These are phyloP conservation scores for Pomacea canaliculata DNA, from an alignment of 2,888 invertebrate genomes.

Conservation along the genomic window DNA sequence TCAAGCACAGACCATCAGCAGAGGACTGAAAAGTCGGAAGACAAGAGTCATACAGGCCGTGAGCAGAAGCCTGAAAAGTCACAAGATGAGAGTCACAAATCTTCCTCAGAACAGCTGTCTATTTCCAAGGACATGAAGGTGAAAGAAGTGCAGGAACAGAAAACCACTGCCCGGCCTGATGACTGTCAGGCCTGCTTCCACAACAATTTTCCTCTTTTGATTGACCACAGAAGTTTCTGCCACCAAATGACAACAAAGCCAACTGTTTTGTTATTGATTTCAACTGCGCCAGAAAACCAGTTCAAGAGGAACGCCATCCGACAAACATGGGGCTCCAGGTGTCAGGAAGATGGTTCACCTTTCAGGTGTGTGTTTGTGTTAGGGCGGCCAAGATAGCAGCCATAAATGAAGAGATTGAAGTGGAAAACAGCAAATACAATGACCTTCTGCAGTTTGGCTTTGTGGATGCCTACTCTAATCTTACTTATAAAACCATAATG, in stretches of 20 bases:
- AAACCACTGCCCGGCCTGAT: slow-evolving; percentile 29
- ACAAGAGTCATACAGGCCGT: no score
- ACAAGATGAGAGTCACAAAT: no score
- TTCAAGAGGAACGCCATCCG: slow-evolving; percentile 42
- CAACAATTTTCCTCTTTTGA: slow-evolving; percentile 35
- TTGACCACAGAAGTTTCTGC: slow-evolving; percentile 39
- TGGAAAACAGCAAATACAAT: slow-evolving; percentile 38
- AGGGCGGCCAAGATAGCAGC: slow-evolving; percentile 26
- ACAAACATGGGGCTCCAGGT: slow-evolving; percentile 47
- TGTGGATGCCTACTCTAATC: slow-evolving; percentile 50
- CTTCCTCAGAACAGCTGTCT: no score
- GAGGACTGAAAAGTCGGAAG: no score
- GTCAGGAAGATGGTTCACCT: slow-evolving; percentile 28
- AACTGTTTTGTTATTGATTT: slow-evolving; percentile 41
- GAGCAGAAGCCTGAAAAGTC: no score
- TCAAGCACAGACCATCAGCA: no score
- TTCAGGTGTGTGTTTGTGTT: slow-evolving; percentile 45
- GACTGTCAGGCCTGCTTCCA: slow-evolving; percentile 42
- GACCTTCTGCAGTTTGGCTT: slow-evolving; percentile 51
- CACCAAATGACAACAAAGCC: slow-evolving; percentile 1
- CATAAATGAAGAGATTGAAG: slow-evolving; percentile 10
- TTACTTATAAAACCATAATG: slow-evolving; percentile 54
- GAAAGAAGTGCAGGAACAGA: background rate
- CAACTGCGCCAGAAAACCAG: slow-evolving; percentile 37
- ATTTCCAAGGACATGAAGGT: background rate